Conservation (phyloP, 2,888 invertebrate species). For the Theristus sp. region DNA sequence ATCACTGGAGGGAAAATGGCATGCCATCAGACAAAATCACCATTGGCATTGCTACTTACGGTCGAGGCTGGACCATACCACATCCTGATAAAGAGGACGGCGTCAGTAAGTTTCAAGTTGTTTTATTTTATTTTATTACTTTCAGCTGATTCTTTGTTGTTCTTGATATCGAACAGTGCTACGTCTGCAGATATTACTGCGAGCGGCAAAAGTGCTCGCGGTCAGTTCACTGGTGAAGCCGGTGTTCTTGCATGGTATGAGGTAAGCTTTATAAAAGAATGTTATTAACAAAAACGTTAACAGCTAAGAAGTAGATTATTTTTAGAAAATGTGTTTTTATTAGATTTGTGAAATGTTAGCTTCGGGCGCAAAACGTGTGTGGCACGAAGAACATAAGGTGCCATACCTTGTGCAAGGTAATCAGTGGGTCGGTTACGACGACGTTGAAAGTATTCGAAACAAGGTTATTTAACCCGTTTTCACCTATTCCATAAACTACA, state of each 20-base stretch:
- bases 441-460: conserved; percentile 57
- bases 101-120: too few relatives aligned
- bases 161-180: neutral
- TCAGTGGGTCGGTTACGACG: conserved; percentile 86
- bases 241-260: conserved; percentile 91
- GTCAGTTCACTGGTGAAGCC: conserved; percentile 46
- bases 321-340: conserved; percentile 11
- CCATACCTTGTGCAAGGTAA: conserved; percentile 53
- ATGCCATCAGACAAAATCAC: conserved; percentile 22
- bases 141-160: neutral
- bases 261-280: too few relatives aligned
- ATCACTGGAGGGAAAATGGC: conserved; percentile 42
- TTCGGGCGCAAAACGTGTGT: conserved; percentile 56
- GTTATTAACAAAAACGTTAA: too few relatives aligned
- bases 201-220: neutral
- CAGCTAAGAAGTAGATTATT: too few relatives aligned
- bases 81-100: conserved; percentile 11
- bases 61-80: conserved; percentile 19
- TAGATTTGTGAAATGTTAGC: conserved; percentile 63
- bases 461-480: too few relatives aligned
- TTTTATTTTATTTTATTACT: too few relatives aligned
- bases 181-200: neutral
- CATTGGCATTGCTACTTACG: conserved; percentile 22
- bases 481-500: too few relatives aligned
- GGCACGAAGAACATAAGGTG: conserved; percentile 48